Evolutionary conservation across 2,888 invertebrate species (phyloP).

Genomic region (Seira ritae): DNA sequence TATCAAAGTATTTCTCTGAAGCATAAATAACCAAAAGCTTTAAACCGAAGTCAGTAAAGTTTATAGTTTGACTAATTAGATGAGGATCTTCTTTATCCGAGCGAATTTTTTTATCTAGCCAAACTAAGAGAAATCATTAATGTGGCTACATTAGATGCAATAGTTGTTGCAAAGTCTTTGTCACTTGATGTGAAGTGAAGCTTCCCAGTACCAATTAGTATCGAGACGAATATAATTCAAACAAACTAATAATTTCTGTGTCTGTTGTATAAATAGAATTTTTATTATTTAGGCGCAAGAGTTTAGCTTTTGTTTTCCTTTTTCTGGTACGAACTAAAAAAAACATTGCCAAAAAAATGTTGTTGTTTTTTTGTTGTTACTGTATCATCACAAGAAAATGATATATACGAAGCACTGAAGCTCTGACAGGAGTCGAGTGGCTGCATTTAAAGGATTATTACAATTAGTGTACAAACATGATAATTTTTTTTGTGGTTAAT

Average conservation of each 20-base stretch:
- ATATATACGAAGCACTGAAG: neutral
- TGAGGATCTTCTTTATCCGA: no score
- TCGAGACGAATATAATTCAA: neutral
- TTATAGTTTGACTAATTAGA: no score
- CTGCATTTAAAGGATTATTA: neutral
- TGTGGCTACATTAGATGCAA: slow-evolving; percentile 61
- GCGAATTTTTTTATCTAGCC: neutral
- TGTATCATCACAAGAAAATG: neutral
- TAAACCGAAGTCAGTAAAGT: no score
- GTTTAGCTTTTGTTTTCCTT: neutral
- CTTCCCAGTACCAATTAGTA: slow-evolving; percentile 1
- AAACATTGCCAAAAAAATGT: slow-evolving; percentile 9
- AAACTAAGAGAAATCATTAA: neutral
- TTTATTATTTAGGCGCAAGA: neutral
- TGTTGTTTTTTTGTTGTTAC: neutral
- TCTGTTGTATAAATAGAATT: neutral
- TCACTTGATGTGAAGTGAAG: neutral
- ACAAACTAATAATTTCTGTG: neutral
- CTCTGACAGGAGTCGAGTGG: neutral
- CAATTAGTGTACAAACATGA: neutral
- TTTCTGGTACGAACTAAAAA: slow-evolving; percentile 4
- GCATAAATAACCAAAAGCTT: no score
- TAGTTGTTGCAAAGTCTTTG: slow-evolving; percentile 25
- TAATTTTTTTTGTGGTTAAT: slow-evolving; percentile 9
- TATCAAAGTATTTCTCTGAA: no score